Conservation (phyloP, 2,797 vertebrate genomes). For the Syngnathus rostellatus region DNA sequence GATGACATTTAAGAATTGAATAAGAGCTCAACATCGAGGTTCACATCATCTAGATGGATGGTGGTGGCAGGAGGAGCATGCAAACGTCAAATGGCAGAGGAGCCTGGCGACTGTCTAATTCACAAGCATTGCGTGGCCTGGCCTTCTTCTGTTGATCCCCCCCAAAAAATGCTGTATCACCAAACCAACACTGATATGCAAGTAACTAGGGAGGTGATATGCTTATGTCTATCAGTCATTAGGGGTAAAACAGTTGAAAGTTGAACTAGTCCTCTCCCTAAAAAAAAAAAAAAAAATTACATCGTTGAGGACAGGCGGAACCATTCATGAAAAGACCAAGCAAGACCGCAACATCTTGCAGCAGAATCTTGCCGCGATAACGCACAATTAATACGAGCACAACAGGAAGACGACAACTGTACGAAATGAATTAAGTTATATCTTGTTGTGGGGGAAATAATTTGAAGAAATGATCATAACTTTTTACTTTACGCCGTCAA, state of each 20-base stretch:
- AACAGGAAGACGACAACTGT: background rate
- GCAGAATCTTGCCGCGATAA: background rate
- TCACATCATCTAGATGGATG: background rate
- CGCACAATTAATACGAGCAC: background rate
- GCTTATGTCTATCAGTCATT: background rate
- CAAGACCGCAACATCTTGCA: background rate
- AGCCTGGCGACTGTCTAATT: background rate
- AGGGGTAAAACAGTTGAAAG: background rate
- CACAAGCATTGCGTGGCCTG: background rate
- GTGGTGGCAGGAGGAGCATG: too few species aligned
- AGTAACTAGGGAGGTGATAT: background rate
- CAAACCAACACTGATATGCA: background rate
- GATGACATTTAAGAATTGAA: too few species aligned
- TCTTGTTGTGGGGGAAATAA: background rate
- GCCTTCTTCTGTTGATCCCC: background rate
- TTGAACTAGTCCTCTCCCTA: background rate
- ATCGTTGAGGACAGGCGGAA: background rate
- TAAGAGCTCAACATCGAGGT: background rate
- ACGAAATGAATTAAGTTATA: background rate
- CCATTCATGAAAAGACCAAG: background rate
- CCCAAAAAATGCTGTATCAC: background rate
- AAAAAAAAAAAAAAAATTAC: background rate
- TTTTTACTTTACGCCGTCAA: background rate
- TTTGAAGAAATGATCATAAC: background rate
- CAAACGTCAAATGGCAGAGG: background rate